Evolutionary conservation across 1,140 invertebrate genomes (phyloP).

Genomic region (Rhizoglyphus robini): DNA sequence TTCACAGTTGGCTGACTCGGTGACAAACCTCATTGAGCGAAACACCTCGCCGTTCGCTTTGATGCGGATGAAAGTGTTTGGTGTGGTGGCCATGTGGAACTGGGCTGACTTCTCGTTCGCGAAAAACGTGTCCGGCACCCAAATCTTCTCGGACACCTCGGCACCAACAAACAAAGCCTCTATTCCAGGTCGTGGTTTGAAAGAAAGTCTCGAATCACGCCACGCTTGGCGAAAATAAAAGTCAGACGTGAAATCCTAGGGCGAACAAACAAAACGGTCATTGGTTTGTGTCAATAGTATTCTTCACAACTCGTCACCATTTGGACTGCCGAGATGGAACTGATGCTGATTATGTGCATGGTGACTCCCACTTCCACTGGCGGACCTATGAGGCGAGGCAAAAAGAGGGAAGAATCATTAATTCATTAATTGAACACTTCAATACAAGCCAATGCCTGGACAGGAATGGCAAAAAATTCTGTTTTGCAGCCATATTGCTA

Average conservation of each 20-base stretch:
- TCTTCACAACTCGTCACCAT: no score
- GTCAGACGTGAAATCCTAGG: constrained; percentile 91
- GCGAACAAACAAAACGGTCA: background rate
- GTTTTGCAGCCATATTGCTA: no score
- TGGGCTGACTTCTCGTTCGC: constrained; percentile 87
- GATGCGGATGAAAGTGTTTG: constrained; percentile 91
- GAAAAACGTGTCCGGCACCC: constrained; percentile 87
- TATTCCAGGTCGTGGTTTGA: constrained; percentile 18
- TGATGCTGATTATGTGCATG: constrained; percentile 95
- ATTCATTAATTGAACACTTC: no score
- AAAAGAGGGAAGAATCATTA: no score
- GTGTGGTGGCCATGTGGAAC: constrained; percentile 93
- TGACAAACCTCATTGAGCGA: constrained; percentile 66
- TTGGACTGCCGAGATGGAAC: constrained; percentile 92
- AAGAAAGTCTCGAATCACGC: constrained; percentile 58
- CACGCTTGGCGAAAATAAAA: constrained; percentile 98
- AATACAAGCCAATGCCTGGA: no score
- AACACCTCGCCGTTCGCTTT: constrained; percentile 85
- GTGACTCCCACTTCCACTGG: constrained; percentile 91
- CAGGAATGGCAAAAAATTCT: no score
- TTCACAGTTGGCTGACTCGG: background rate
- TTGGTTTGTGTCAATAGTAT: background rate
- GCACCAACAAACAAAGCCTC: constrained; percentile 26
- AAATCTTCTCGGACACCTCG: constrained; percentile 26
- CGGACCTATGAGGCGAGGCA: no score